Base-by-base conservation (phyloP, 2,113 vertebrate genomes). In the Notechis scutatus region DNA sequence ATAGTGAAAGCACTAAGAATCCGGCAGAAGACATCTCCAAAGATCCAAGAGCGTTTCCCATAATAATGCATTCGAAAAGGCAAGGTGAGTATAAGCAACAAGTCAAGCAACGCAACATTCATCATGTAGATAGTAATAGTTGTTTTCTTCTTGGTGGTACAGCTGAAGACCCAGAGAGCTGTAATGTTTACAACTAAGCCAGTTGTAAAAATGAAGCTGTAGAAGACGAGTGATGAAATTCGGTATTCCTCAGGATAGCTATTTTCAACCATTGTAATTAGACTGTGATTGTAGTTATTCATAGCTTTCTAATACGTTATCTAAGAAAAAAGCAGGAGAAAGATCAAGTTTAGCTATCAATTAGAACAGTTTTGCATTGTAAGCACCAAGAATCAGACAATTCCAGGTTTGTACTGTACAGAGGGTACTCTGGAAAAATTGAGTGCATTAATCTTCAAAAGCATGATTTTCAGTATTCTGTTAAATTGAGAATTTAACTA, bases 111-210 rank as follows among this genome's bases (percentile, higher is more conserved):
- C 0, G 99, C 99, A 6, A 99, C 99, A 1, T 99, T 99, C 95
- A 99, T 99, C 99, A 99, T 99, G 54, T 99, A 99, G 86, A 99
- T 94, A 0, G 98, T 99, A 92, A 99, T 98, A 0, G 99, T 99
- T 94, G 98, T 99, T 96, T 98, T 98, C 95, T 98, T 99, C 97
- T 99, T 99, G 92, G 99, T 99, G 92, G 98, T 99, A 91, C 99
- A 98, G 90, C 98, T 98, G 96, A 99, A 99, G 85, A 99, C 99
- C 99, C 99, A 99, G 29, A 99, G 95, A 1, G 99, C 99, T 0
- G 98, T 98, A 94, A 98, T 57, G 9, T 99, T 99, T 87, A 99
- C 99, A 26, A 98, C 6, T 29, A 98, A 87, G 93, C 99, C 99
- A 11, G 99, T 97, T 90, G 90, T 2, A 85, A 99, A 98, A 94